Base-by-base conservation (phyloP, 2,113 vertebrate genomes). In the Heterotilapia buettikoferi region DNA sequence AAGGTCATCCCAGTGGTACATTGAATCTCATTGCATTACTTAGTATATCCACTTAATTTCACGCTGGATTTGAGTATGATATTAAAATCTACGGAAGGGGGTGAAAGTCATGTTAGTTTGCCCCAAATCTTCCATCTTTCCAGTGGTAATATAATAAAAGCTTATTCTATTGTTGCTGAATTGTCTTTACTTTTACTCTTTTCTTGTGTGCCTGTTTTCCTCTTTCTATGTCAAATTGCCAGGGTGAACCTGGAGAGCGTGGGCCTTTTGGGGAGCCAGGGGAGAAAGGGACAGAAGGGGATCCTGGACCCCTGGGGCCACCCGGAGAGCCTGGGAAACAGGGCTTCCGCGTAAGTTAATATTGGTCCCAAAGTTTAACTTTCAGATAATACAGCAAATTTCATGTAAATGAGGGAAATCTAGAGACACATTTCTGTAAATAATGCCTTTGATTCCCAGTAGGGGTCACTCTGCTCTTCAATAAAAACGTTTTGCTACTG, bases 241-340 rank as follows among this genome's bases (percentile, higher is more conserved):
- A 99, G 98, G 99, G 98, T 50, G 96, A 97, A 11, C 93, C 94
- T 84, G 99, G 98, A 90, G 97, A 97, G 73, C 92, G 19, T 4
- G 99, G 99, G 9, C 93, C 96, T 71, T 52, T 86, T 76, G 99
- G 98, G 90, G 98, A 99, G 88, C 45, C 90, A 4, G 99, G 99
- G 71, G 98, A 99, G 86, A 97, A 97, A 95, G 98, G 98, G 86
- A 94, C 96, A 4, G 92, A 89, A 7, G 98, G 98, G 61, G 96
- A 96, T 86, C 91, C 94, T 24, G 99, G 98, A 73, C 89, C 91
- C 63, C 21, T 76, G 12, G 99, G 98, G 19, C 83, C 93, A 19
- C 12, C 94, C 2, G 98, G 98, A 88, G 94, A 92, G 61, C 92
- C 96, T 85, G 99, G 98, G 24, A 94, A 96, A 82, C 96, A 94